Base-by-base conservation (phyloP, 2,797 vertebrate species). In the Liasis olivaceus region DNA sequence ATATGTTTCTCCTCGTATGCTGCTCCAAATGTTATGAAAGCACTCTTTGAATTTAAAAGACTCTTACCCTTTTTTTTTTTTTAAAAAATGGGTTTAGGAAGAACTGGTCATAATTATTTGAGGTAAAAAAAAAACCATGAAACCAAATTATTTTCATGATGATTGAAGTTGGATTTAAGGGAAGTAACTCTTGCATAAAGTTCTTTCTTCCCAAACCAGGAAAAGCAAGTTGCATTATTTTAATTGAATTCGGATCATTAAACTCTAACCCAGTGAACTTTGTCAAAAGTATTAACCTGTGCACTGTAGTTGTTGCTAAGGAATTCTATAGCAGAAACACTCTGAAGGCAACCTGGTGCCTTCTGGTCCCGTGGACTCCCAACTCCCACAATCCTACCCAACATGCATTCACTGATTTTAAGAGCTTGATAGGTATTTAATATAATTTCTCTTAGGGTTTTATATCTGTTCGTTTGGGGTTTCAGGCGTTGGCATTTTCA, bases 131-230 rank as follows among this genome's bases (percentile, higher is more conserved):
- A 95, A 95, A 54, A 54, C 51, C 51, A 90, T 89, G 95, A 97
- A 96, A 96, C 92, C 95, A 96, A 95, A 94, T 47, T 97, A 94
- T 95, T 95, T 96, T 96, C 81, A 64, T 89, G 94, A 95, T 97
- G 95, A 96, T 95, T 97, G 96, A 95, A 95, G 94, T 93, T 92
- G 93, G 96, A 93, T 94, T 92, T 94, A 91, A 95, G 63, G 92
- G 89, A 93, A 95, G 77, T 93, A 93, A 88, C 56, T 96, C 91
- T 93, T 96, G 81, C 62, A 95, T 93, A 92, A 89, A 89, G 81
- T 95, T 94, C 6, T 96, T 95, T 95, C 93, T 63, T 69, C 92
- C 90, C 95, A 92, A 93, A 95, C 77, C 88, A 89, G 93, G 90
- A 89, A 95, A 95, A 88, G 93, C 88, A 95, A 36, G 90, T 94